Percentiles rank a stretch among this genome's conserved stretches.
These are phyloP conservation scores for Halesus radiatus DNA, from an alignment of 1,140 invertebrate genomes.

Conservation along the genomic window DNA sequence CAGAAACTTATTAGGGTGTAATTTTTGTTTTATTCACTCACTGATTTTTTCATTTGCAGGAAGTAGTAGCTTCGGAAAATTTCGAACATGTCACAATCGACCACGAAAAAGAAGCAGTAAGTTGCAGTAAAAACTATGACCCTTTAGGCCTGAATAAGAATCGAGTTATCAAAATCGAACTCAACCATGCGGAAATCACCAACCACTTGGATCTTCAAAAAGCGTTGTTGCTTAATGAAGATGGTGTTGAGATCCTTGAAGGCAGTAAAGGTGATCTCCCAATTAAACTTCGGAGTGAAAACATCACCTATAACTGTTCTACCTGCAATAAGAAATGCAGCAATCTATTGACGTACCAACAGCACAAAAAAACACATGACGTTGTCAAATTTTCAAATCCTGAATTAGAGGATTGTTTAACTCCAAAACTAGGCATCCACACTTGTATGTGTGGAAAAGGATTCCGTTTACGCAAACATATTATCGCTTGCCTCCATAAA, in stretches of 20 bases:
- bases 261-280: not conserved
- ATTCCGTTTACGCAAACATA: not conserved
- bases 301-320: not conserved
- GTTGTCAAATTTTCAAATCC: not conserved
- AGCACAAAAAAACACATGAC: conserved; percentile 1
- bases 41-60: not conserved
- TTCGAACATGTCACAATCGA: conserved; percentile 1
- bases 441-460: conserved; percentile 32
- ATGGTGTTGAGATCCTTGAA: not conserved
- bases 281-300: conserved; percentile 6
- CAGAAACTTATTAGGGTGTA: too few relatives aligned
- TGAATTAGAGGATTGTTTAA: conserved; percentile 7
- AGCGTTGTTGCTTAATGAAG: not conserved
- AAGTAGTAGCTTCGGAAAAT: not conserved
- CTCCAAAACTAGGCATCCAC: conserved; percentile 17
- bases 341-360: not conserved
- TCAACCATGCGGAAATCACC: not conserved
- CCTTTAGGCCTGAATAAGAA: not conserved
- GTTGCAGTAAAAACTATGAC: conserved; percentile 16
- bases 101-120: not conserved
- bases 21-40: too few relatives aligned
- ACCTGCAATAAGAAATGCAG: conserved; percentile 26
- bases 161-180: not conserved
- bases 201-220: conserved; percentile 8
- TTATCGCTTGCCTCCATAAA: conserved; percentile 20